A percentile compares a stretch with the other conserved stretches of the same genome.
Conservation (phyloP, 1,140 invertebrate species). For the Bombus impatiens region DNA sequence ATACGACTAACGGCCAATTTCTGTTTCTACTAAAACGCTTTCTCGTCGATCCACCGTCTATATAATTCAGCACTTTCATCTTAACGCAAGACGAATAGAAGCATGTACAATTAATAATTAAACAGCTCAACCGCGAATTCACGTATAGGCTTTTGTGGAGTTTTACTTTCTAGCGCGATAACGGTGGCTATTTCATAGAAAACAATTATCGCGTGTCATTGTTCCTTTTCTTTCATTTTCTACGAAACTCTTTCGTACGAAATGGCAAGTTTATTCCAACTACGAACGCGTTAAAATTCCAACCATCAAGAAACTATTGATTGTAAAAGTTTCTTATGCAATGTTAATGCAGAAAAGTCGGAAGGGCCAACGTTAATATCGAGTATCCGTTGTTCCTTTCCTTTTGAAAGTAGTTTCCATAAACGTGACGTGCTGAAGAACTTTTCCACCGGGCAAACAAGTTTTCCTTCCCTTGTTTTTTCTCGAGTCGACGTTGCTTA, state of each 20-base stretch:
- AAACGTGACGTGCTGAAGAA: constrained; percentile 17
- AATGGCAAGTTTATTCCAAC: neutral
- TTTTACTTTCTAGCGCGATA: neutral
- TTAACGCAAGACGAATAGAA: too few relatives aligned
- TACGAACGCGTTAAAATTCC: constrained; percentile 21
- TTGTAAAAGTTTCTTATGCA: constrained; percentile 36
- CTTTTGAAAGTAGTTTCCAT: constrained; percentile 39
- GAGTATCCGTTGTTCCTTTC: constrained; percentile 17
- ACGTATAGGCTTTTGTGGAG: too few relatives aligned
- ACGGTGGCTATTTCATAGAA: neutral
- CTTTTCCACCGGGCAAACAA: constrained; percentile 16
- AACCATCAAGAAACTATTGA: constrained; percentile 17
- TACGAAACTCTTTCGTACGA: neutral
- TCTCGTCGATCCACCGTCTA: neutral
- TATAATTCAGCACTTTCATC: neutral
- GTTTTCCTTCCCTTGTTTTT: neutral
- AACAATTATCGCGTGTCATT: constrained; percentile 2
- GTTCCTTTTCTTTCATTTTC: neutral
- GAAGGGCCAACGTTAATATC: constrained; percentile 27
- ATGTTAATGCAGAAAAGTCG: constrained; percentile 26
- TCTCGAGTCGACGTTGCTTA: neutral
- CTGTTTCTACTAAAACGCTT: neutral
- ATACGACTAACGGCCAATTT: neutral
- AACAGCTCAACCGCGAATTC: neutral
- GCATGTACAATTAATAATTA: neutral